These are phyloP conservation scores for Propithecus coquereli DNA, from an alignment of 2,113 vertebrate species.

Conservation along the genomic window DNA sequence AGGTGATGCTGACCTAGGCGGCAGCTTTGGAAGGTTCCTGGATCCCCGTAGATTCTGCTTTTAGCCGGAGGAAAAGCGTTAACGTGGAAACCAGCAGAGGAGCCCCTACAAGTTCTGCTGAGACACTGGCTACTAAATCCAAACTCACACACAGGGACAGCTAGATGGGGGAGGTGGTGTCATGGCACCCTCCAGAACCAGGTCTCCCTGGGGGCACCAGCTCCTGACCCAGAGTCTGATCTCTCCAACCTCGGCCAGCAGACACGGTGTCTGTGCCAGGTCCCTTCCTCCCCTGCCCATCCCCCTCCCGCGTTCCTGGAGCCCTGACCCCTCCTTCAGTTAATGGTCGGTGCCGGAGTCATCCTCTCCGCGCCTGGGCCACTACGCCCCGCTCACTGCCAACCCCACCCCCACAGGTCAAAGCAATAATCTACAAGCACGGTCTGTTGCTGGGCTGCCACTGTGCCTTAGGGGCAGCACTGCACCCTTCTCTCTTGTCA, in stretches of 20 bases:
- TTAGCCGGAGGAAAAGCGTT: neutral
- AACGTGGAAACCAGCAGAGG: neutral
- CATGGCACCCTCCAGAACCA: accelerated
- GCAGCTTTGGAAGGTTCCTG: neutral
- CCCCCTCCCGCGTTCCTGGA: neutral
- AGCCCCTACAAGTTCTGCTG: neutral
- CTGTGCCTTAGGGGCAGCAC: neutral
- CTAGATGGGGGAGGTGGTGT: neutral
- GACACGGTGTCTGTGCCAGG: too few relatives aligned
- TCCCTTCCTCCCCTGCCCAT: too few relatives aligned
- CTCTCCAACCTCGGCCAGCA: neutral
- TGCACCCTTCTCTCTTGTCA: neutral
- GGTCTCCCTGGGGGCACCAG: neutral
- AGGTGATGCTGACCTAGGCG: neutral
- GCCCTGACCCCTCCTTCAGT: neutral
- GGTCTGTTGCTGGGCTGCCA: neutral
- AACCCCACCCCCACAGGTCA: neutral
- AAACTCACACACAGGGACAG: accelerated
- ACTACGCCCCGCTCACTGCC: neutral
- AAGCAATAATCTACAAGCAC: neutral
- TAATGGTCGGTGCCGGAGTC: neutral
- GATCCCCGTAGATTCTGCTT: neutral
- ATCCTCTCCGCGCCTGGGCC: neutral
- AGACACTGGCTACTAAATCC: neutral
- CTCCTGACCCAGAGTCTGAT: neutral